phyloP scores from a whole-genome alignment of 2,888 invertebrate species.

The Xestobium rufovillosum region DNA sequence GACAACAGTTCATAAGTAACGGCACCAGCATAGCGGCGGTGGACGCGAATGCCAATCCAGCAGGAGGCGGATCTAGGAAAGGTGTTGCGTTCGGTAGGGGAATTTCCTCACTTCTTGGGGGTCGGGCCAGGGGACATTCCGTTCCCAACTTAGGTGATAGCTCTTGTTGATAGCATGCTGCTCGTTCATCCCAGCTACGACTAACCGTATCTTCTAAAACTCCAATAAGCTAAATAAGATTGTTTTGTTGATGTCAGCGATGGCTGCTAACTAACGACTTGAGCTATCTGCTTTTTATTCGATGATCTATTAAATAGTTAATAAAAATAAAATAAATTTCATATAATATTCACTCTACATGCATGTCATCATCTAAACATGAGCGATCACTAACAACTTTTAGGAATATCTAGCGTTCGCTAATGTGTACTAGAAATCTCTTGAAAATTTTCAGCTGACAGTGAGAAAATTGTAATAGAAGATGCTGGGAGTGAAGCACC shows the following conservation, averaged over 20 bases:
- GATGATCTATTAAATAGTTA: no score
- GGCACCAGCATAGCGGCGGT: conserved; percentile 30
- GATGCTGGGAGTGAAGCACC: conserved; percentile 41
- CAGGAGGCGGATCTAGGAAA: conserved; percentile 45
- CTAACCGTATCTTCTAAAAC: conserved; percentile 16
- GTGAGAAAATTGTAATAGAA: conserved; percentile 49
- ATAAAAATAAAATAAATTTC: no score
- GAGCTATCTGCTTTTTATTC: conserved; percentile 25
- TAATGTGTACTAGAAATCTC: no score
- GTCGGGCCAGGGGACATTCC: conserved; percentile 70
- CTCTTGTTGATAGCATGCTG: conserved; percentile 29
- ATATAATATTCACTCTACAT: no score
- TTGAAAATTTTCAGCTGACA: no score
- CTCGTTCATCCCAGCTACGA: conserved; percentile 16
- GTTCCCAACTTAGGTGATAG: conserved; percentile 84
- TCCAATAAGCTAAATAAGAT: background rate
- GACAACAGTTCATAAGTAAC: conserved; percentile 53
- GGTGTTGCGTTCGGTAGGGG: conserved; percentile 70
- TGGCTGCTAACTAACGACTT: conserved; percentile 24
- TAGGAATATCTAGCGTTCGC: no score
- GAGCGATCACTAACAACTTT: no score
- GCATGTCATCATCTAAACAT: no score
- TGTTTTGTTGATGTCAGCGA: conserved; percentile 8
- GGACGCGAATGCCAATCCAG: conserved; percentile 43
- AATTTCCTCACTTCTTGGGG: conserved; percentile 46